These are phyloP conservation scores for Pelodiscus sinensis DNA, from an alignment of 2,113 vertebrate species.

Conservation along the genomic window DNA sequence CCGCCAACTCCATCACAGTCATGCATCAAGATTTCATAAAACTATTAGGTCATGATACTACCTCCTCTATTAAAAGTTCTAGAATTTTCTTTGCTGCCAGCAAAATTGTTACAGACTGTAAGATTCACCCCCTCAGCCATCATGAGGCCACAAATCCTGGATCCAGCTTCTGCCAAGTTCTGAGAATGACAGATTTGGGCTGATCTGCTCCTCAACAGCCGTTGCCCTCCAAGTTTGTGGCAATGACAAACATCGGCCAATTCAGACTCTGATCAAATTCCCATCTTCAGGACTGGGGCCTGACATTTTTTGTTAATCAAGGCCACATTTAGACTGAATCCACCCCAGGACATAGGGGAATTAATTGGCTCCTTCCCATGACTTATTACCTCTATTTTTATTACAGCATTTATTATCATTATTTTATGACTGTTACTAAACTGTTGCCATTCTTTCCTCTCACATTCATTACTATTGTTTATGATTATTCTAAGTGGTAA, in stretches of 20 bases:
- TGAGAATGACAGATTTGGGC: background rate
- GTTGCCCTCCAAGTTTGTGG: background rate
- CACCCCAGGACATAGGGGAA: background rate
- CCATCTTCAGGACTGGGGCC: background rate
- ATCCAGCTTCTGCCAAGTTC: background rate
- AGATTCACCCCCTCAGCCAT: background rate
- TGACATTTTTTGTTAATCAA: background rate
- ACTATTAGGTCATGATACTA: background rate
- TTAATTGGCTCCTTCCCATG: background rate
- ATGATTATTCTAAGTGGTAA: constrained; percentile 18
- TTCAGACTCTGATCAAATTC: background rate
- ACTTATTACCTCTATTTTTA: background rate
- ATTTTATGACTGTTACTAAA: constrained; percentile 26
- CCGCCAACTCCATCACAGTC: too few relatives aligned
- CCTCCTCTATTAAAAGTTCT: background rate
- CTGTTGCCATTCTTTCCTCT: constrained; percentile 17
- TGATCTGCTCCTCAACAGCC: background rate
- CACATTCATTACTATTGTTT: constrained; percentile 53
- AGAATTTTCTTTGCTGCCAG: background rate
- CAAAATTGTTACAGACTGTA: background rate
- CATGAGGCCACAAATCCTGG: background rate
- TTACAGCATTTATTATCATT: constrained; percentile 23
- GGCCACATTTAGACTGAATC: background rate
- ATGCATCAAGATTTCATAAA: background rate
- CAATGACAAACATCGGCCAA: background rate